A percentile compares a stretch with the other conserved stretches of the same genome.
phyloP scores from a whole-genome alignment of 2,797 vertebrate species.

The Thamnophis elegans region DNA sequence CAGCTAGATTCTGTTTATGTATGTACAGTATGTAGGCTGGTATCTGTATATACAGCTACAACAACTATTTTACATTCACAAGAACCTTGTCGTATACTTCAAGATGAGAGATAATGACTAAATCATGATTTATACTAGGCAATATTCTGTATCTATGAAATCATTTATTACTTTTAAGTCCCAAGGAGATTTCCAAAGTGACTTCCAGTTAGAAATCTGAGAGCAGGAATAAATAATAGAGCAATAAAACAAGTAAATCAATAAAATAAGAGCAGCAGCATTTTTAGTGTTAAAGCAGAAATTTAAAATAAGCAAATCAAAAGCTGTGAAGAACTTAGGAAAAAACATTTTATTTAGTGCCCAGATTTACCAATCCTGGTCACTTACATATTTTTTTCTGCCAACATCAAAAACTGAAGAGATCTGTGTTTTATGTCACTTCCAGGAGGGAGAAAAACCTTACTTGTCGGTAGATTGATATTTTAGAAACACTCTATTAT shows the following conservation, averaged over 20 bases:
- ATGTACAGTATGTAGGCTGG: background rate
- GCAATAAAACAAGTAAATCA: background rate
- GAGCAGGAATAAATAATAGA: background rate
- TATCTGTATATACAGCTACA: background rate
- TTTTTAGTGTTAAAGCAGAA: background rate
- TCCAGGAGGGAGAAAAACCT: background rate
- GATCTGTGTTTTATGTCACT: background rate
- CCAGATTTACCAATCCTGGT: background rate
- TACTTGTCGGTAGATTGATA: background rate
- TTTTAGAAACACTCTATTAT: background rate
- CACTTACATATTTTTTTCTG: background rate
- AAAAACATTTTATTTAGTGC: background rate
- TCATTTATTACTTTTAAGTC: background rate
- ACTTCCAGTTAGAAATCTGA: background rate
- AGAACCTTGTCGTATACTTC: background rate
- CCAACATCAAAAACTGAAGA: background rate
- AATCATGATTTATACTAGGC: background rate
- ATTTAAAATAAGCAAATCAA: background rate
- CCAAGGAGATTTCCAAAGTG: background rate
- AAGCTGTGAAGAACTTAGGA: background rate
- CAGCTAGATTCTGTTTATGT: background rate
- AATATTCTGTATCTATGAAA: background rate
- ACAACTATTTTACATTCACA: background rate
- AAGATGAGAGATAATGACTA: background rate
- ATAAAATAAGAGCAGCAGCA: background rate